A percentile compares a stretch with the other conserved stretches of the same genome.
Evolutionary conservation across 2,113 vertebrate genomes (phyloP).

Genomic region (Rhinopomastus cyanomelas): DNA sequence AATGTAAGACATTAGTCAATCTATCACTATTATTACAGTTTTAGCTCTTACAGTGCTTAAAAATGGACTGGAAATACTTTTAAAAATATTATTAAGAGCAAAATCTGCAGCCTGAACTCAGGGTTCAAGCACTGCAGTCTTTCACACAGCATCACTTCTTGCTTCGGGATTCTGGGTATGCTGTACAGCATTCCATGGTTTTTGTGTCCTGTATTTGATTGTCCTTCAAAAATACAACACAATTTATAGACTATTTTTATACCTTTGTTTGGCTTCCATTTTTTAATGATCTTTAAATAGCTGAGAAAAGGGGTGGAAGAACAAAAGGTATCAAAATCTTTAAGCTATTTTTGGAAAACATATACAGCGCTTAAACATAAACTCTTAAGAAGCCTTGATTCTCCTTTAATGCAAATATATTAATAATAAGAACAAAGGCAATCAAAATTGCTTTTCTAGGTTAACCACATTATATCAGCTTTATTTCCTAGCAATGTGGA

Average conservation of each 20-base stretch:
- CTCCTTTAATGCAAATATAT: neutral
- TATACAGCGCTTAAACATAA: neutral
- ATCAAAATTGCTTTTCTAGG: neutral
- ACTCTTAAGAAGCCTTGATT: neutral
- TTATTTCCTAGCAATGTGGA: neutral
- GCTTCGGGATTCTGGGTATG: neutral
- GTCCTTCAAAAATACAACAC: neutral
- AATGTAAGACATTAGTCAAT: neutral
- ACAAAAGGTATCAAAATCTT: neutral
- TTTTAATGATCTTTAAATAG: neutral
- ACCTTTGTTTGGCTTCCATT: neutral
- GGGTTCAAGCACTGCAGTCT: neutral
- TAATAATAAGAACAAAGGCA: neutral
- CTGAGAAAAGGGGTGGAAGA: neutral
- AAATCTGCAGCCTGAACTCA: neutral
- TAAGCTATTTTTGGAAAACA: neutral
- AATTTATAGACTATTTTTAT: neutral
- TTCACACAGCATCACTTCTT: neutral
- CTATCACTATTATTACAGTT: neutral
- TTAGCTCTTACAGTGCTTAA: neutral
- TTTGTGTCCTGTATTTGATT: neutral
- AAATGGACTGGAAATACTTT: neutral
- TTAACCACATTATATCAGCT: neutral
- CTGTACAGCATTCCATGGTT: neutral
- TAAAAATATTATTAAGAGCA: neutral